phyloP scores from a whole-genome alignment of 2,888 invertebrate genomes.

The Cabera pusaria region DNA sequence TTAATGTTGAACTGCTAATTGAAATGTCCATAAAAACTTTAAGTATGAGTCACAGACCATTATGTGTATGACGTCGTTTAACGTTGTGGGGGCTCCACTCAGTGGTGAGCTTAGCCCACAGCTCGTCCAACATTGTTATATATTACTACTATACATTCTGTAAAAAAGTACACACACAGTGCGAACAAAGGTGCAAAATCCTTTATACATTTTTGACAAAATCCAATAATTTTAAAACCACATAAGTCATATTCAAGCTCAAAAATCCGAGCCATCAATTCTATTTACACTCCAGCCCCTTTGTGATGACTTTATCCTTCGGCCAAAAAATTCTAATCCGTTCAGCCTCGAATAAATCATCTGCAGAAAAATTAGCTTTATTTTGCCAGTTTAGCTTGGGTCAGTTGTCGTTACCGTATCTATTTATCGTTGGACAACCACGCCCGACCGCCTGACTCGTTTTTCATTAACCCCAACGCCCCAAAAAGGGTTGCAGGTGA shows the following conservation, averaged over 20 bases:
- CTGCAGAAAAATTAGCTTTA: constrained; percentile 59
- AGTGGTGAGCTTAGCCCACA: too few species aligned
- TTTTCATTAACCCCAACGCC: constrained; percentile 48
- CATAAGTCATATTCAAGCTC: constrained; percentile 23
- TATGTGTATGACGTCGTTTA: too few species aligned
- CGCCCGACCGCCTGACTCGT: constrained; percentile 42
- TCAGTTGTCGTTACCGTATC: constrained; percentile 39
- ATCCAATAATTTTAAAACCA: constrained; percentile 21
- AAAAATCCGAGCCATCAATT: constrained; percentile 49
- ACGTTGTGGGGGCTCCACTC: too few species aligned
- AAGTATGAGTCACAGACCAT: too few species aligned
- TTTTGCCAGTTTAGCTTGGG: constrained; percentile 49
- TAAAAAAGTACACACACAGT: too few species aligned
- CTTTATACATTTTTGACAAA: too few species aligned
- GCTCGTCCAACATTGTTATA: too few species aligned
- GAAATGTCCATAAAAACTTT: too few species aligned
- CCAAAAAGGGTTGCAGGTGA: constrained; percentile 46
- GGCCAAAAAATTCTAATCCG: constrained; percentile 43
- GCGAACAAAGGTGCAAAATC: too few species aligned
- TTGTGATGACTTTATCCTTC: constrained; percentile 49
- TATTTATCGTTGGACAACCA: constrained; percentile 39
- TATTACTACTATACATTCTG: too few species aligned
- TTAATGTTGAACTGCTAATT: too few species aligned
- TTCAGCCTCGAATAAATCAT: constrained; percentile 62
- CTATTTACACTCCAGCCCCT: constrained; percentile 55